Base-by-base conservation (phyloP, 1,140 invertebrate species). In the Drosophila murphyi region DNA sequence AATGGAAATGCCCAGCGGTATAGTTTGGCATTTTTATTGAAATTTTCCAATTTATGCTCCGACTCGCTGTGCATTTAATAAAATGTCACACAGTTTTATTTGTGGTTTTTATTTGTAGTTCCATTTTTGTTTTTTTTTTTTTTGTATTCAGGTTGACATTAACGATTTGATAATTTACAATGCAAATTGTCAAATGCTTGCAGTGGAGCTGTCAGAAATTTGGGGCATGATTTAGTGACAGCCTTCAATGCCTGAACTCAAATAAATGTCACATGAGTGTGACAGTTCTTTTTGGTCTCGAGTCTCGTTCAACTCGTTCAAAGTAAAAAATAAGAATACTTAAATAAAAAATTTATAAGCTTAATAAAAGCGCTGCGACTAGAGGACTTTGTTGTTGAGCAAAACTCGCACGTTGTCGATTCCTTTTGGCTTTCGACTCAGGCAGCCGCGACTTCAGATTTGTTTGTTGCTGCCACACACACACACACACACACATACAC, bases 331-430 rank as follows among this genome's bases (percentile, higher is more conserved):
- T 74, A 64, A 77, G 83, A 87, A 88, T 85, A 89, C 80, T 83
- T 88, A 72, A 89, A 88, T 88, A 88, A 89, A 88, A 89, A 83
- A 88, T 88, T 48, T 89, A 88, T 89, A 89, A 88, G 83, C 85
- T 89, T 82, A 88, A 88, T 88, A 88, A 88, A 89, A 88, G 77
- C 67, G 83, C 45, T 85, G 79, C 79, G 82, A 63, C 64, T 20
- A 59, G 54, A 32, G 32, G 60, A 57, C 20, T 20, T 20, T 20
- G 20, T 20, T 20, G 20, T 20, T 20, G 20, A 1, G 20, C 35
- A 60, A 69, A 67, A 67, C 52, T 68, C 37, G 50, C 54, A 64
- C 60, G 69, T 56, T 82, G 79, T 82, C 81, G 80, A 80, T 85
- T 59, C 62, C 80, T 69, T 69, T 73, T 69, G 71, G 64, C 64